Evolutionary conservation across 2,797 vertebrate species (phyloP), one percentile per base, ranked within the genome.

Genomic region (Sebastes flavidus): DNA sequence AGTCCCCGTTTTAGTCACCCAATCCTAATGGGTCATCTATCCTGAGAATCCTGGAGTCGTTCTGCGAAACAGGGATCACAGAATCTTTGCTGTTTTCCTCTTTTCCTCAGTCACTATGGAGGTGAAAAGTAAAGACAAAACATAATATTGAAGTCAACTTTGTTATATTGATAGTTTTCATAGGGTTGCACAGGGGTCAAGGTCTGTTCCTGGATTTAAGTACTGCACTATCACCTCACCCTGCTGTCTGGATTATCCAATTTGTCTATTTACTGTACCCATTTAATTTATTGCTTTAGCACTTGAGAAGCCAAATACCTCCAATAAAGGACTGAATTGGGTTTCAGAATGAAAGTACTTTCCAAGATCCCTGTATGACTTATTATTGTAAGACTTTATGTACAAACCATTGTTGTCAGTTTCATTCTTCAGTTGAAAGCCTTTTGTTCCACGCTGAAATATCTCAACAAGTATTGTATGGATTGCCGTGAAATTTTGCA

Each of bases 1-100:
- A 94, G 88, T 94, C 91, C 87, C 92, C 68, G 60, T 91, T 93
- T 92, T 87, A 93, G 91, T 93, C 93, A 93, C 88, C 92, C 92
- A 72, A 59, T 76, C 84, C 90, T 92, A 93, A 94, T 92, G 89
- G 90, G 84, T 93, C 92, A 91, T 93, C 91, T 91, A 86, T 91
- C 87, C 89, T 85, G 79, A 85, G 83, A 77, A 80, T 89, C 89
- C 72, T 65, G 32, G 70, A 90, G 82, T 86, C 56, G 27, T 80
- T 81, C 80, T 62, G 46, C 2, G 16, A 78, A 74, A 83, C 59
- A 66, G 63, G 62, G n/a, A 87, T 90, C 72, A 75, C 67, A 72
- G 11, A 72, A 52, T 71, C 30, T 77, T 83, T 78, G 65, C 14
- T 78, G 14, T 75, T 67, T 73, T 34, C 65, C 69, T 55, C 6